Base-by-base conservation (phyloP, 1,140 invertebrate genomes). In the Hirudo medicinalis region DNA sequence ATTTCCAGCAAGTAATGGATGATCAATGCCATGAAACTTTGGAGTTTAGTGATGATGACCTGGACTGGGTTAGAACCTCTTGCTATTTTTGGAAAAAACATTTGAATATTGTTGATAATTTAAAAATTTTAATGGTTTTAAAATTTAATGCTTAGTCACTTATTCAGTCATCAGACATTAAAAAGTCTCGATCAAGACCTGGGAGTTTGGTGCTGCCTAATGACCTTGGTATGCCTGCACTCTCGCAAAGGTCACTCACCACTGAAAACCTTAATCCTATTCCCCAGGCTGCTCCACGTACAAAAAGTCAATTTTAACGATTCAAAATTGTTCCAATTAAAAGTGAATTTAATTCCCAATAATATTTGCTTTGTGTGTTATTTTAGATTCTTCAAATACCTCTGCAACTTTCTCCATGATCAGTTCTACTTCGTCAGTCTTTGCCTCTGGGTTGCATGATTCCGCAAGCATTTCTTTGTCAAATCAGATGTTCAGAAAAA, bases 21-120 rank as follows among this genome's bases (percentile, higher is more conserved):
- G 80, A 81, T 17, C 73, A 73, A 9, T 69, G 74, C 29, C 78
- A 76, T 72, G 78, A 80, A 67, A 73, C 67, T 70, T 75, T 76
- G 27, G 79, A 81, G n/a, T 80, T 75, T 71, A 81, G 80, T 75
- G 81, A 82, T 74, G 81, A 82, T 77, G 81, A 82, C 20, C 71
- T 80, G 49, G 81, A 82, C 57, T 63, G 57, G 57, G 57, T 63
- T 63, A 63, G 32, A 36, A 36, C 6, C 32, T 6, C 32, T 36
- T 36, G 57, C 29, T 11, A 11, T 63, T n/a, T 19, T 63, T 63
- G 3, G 22, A 63, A 5, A 49, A 2, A 5, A 49, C 43, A 49
- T 49, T 17, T 49, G 9, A 15, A 49, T 15, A 49, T 5, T 49
- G 43, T 49, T 49, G 9, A 49, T 2, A 49, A 49, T 11, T 49